A percentile compares a stretch with the other conserved stretches of the same genome.
phyloP scores from a whole-genome alignment of 2,888 invertebrate genomes.

The Drosophila cyrtoloma region DNA sequence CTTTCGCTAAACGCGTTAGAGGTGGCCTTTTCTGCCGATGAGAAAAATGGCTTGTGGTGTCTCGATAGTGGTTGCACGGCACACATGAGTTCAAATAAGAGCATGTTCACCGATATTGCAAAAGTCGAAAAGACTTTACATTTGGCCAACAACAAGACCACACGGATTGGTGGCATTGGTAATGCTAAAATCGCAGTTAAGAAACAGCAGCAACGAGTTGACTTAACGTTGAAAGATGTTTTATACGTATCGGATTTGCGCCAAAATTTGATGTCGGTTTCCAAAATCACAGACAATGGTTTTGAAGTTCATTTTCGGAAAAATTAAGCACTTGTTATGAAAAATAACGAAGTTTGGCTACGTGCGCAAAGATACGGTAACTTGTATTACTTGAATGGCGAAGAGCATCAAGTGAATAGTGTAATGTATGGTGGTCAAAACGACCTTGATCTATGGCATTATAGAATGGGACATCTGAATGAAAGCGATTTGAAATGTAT shows the following conservation, averaged over 20 bases:
- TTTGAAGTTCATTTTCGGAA: constrained; percentile 1
- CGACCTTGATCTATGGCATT: too few relatives aligned
- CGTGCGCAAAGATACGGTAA: too few relatives aligned
- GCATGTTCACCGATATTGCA: not conserved
- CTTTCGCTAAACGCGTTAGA: too few relatives aligned
- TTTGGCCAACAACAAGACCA: constrained; percentile 7
- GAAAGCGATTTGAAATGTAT: too few relatives aligned
- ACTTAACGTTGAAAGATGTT: not conserved
- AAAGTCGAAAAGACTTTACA: constrained; percentile 12
- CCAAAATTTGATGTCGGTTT: not conserved
- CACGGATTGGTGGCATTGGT: not conserved
- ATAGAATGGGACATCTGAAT: too few relatives aligned
- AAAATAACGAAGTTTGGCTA: too few relatives aligned
- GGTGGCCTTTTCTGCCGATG: too few relatives aligned
- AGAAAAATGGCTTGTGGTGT: too few relatives aligned
- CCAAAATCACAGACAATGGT: constrained; percentile 2
- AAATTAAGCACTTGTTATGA: too few relatives aligned
- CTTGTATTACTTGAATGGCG: too few relatives aligned
- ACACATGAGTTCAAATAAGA: not conserved
- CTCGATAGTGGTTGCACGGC: constrained; percentile 3
- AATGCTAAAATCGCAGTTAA: not conserved
- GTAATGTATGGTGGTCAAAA: too few relatives aligned
- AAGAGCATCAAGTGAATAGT: too few relatives aligned
- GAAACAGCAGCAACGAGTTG: not conserved
- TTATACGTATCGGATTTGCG: not conserved